Conservation (phyloP, 2,888 invertebrate species). For the Andrena bicolor region DNA sequence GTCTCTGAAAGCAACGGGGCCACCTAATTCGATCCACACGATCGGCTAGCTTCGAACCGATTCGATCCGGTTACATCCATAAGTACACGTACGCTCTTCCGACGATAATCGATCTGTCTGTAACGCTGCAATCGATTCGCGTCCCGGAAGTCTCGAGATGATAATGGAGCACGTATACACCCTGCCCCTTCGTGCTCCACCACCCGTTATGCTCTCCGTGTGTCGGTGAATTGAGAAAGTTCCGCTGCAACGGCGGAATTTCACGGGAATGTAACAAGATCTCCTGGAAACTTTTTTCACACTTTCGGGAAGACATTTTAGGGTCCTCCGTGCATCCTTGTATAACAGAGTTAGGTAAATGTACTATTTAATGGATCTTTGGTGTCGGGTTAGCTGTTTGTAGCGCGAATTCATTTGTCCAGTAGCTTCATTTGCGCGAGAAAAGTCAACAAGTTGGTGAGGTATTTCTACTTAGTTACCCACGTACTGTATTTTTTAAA, state of each 20-base stretch:
- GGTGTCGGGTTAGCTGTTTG: not conserved
- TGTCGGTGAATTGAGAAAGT: constrained; percentile 65
- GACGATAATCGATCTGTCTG: constrained; percentile 68
- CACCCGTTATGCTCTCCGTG: constrained; percentile 32
- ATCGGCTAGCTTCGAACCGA: constrained; percentile 61
- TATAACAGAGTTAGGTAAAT: not conserved
- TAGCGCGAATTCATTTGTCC: too few species aligned
- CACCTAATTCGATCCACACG: constrained; percentile 65
- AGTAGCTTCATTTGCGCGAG: too few species aligned
- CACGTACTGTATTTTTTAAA: too few species aligned
- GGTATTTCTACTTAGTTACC: too few species aligned
- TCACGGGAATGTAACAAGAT: constrained; percentile 1
- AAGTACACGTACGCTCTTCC: constrained; percentile 43
- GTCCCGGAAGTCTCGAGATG: constrained; percentile 59
- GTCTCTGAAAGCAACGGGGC: constrained; percentile 16
- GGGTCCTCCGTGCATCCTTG: not conserved
- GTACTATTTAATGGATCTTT: not conserved
- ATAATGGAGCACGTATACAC: constrained; percentile 58
- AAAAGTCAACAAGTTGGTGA: too few species aligned
- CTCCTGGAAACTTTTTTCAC: not conserved
- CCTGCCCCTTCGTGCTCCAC: constrained; percentile 13
- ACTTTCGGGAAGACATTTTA: not conserved
- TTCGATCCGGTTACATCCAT: constrained; percentile 57
- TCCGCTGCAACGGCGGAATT: constrained; percentile 12
- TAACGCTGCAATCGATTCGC: constrained; percentile 59